Evolutionary conservation across 2,888 invertebrate genomes (phyloP).

Genomic region (Netelia melanura): DNA sequence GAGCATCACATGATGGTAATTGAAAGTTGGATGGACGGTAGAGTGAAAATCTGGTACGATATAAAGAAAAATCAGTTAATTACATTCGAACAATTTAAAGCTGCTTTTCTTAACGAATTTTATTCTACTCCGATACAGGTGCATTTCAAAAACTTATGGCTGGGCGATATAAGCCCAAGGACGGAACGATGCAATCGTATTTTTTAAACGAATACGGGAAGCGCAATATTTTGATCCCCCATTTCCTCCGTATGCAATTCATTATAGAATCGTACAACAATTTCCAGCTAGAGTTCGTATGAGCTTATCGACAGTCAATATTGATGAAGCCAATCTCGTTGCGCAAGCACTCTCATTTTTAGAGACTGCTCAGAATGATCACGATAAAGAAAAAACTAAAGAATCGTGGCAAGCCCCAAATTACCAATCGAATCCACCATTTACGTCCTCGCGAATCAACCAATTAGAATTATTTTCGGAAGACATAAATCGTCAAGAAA

Average conservation of each 20-base stretch:
- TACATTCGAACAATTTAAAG: conserved; percentile 35
- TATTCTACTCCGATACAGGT: conserved; percentile 54
- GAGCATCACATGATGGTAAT: conserved; percentile 30
- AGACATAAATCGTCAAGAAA: not conserved
- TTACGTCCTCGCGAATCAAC: not conserved
- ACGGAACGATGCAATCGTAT: conserved; percentile 42
- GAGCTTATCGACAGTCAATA: conserved; percentile 57
- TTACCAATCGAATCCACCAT: not conserved
- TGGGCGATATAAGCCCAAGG: conserved; percentile 38
- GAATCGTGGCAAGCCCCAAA: not conserved
- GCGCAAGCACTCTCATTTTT: conserved; percentile 56
- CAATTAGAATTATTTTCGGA: not conserved
- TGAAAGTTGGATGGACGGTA: conserved; percentile 47
- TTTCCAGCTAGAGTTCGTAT: conserved; percentile 49
- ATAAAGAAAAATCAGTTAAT: conserved; percentile 13
- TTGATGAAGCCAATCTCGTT: conserved; percentile 45
- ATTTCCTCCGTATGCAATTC: conserved; percentile 35
- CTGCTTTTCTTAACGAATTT: conserved; percentile 46
- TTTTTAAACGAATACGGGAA: conserved; percentile 46
- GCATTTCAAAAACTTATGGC: conserved; percentile 35
- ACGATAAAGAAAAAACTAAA: conserved; percentile 30
- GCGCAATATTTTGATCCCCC: conserved; percentile 48
- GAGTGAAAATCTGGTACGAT: conserved; percentile 49
- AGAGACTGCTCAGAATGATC: conserved; percentile 37
- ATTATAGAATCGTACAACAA: conserved; percentile 63